Evolutionary conservation across 2,888 invertebrate species (phyloP).

Genomic region (Xanthia icteritia): DNA sequence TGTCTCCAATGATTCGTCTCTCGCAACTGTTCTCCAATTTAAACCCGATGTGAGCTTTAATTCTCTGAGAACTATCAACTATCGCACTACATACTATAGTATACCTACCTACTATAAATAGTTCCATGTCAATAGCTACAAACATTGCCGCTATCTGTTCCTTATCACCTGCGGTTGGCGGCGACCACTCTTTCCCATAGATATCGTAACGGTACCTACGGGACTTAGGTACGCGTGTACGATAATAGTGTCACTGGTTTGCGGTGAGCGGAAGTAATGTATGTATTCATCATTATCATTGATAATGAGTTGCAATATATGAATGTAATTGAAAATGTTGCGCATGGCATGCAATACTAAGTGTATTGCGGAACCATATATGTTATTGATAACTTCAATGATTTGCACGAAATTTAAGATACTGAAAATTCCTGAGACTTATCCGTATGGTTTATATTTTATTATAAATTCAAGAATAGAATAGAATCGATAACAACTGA

Average conservation of each 20-base stretch:
- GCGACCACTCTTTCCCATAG: conserved; percentile 40
- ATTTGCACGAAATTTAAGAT: background rate
- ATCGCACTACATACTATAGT: background rate
- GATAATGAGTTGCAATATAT: background rate
- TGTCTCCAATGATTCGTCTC: too few species aligned
- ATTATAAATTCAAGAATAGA: background rate
- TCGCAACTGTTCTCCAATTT: too few species aligned
- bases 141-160: conserved; percentile 37
- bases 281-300: background rate
- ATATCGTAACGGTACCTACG: background rate
- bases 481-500: background rate
- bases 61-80: background rate
- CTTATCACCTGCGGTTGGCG: conserved; percentile 51
- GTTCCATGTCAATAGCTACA: background rate
- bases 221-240: background rate
- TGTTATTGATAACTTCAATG: background rate
- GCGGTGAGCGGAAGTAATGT: conserved; percentile 49
- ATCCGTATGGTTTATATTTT: background rate
- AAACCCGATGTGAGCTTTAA: too few species aligned
- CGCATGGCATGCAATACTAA: background rate
- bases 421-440: background rate
- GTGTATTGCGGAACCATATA: background rate
- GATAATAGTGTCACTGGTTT: conserved; percentile 35
- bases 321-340: conserved; percentile 1
- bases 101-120: background rate